Conservation (phyloP, 2,888 invertebrate species). For the Eurytoma adleriae region DNA sequence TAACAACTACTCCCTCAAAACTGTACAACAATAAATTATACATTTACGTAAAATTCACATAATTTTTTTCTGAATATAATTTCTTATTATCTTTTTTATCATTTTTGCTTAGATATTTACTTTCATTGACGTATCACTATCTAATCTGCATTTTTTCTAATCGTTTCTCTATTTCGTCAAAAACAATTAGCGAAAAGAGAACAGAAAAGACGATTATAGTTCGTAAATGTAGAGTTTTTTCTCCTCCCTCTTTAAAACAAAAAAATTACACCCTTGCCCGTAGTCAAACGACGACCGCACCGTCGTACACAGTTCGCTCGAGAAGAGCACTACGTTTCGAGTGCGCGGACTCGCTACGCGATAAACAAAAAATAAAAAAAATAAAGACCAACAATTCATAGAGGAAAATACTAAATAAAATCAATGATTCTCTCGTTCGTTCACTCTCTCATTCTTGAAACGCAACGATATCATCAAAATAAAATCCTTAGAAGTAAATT, state of each 20-base stretch:
- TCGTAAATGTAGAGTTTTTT: not conserved
- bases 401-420: slow-evolving; percentile 54
- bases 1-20: slow-evolving; percentile 39
- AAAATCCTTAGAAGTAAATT: slow-evolving; percentile 53
- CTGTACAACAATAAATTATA: slow-evolving; percentile 57
- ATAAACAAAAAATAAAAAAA: slow-evolving; percentile 44
- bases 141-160: slow-evolving; percentile 28
- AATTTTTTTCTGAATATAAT: slow-evolving; percentile 50
- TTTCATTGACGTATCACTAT: slow-evolving; percentile 51
- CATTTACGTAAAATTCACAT: slow-evolving; percentile 52
- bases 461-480: slow-evolving; percentile 43
- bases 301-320: slow-evolving; percentile 21
- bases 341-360: slow-evolving; percentile 17
- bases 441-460: slow-evolving; percentile 38
- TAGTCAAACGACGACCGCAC: slow-evolving; percentile 18
- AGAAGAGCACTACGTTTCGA: slow-evolving; percentile 1
- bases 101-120: slow-evolving; percentile 23
- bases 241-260: slow-evolving; percentile 23
- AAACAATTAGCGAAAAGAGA: slow-evolving; percentile 30
- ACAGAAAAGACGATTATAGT: slow-evolving; percentile 41
- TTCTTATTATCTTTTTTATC: slow-evolving; percentile 40
- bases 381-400: slow-evolving; percentile 53
- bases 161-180: slow-evolving; percentile 6
- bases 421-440: slow-evolving; percentile 35
- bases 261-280: slow-evolving; percentile 29